Evolutionary conservation across 2,888 invertebrate genomes (phyloP), one percentile per base, ranked within the genome.

Genomic region (Scaptodrosophila latifasciaeformis): DNA sequence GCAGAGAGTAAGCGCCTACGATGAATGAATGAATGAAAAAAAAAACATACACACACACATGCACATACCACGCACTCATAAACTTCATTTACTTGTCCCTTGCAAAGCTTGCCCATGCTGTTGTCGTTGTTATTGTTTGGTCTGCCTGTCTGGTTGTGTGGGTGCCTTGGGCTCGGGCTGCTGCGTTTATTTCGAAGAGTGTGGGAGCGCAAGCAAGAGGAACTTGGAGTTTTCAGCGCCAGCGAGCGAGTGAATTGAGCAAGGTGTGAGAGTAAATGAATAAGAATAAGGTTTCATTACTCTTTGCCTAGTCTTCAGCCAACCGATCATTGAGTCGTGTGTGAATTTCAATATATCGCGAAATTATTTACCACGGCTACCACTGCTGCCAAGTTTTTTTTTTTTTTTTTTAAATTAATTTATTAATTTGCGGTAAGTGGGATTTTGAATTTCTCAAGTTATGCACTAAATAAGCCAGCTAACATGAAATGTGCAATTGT

Each of bases 351-450:
- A 54, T 71, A 69, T 48, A 56, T 55, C 65, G 67, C 70, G 67
- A 69, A 72, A 69, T 71, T 61, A 61, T 61, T 48, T 67, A 49
- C 30, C 46, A 19, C 13, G 24, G 24, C 46, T 21, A 17, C 10
- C 17, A 5, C 7, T 62, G 50, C 53, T 61, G 49, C n/a, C n/a
- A n/a, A n/a, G n/a, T n/a, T n/a, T n/a, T n/a, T n/a, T n/a, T n/a
- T n/a, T n/a, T n/a, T n/a, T n/a, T 59, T 74, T 77, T 71, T 70
- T 72, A 67, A 77, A 72, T 72, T 72, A 61, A 72, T 72, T 70
- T 54, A 74, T 70, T 68, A 70, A 70, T 49, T 55, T 43, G n/a
- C n/a, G n/a, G n/a, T n/a, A n/a, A n/a, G n/a, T n/a, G n/a, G n/a
- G n/a, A n/a, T 61, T 61, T 47, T 54, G 24, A 51, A 49, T 52